Evolutionary conservation across 1,140 invertebrate species (phyloP).

Genomic region (Papilio aristodemus): DNA sequence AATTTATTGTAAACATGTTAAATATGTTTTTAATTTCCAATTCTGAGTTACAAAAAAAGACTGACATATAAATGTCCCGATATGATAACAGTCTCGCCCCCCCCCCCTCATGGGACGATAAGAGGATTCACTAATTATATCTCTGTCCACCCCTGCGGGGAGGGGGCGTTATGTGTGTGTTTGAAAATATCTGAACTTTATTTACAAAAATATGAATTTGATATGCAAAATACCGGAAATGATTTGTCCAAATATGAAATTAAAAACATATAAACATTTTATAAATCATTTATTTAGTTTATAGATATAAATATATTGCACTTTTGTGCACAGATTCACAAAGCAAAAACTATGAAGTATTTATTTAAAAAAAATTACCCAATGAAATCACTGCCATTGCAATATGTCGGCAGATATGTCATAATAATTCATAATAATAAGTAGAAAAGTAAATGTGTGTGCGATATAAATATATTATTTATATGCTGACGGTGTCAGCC

Average conservation of each 20-base stretch:
- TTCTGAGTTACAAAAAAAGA: too few relatives aligned
- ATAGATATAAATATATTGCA: not conserved
- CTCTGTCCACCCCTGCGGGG: too few relatives aligned
- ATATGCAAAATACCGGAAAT: too few relatives aligned
- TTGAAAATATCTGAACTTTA: too few relatives aligned
- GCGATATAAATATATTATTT: not conserved
- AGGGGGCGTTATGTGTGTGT: too few relatives aligned
- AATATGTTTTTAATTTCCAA: too few relatives aligned
- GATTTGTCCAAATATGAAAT: conserved; percentile 1
- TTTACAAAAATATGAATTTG: too few relatives aligned
- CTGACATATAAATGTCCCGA: too few relatives aligned
- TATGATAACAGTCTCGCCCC: too few relatives aligned
- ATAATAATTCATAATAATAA: conserved; percentile 9
- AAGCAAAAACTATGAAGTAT: not conserved
- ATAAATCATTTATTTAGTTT: not conserved
- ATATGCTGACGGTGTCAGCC: not conserved
- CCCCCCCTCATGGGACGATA: too few relatives aligned
- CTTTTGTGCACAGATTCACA: not conserved
- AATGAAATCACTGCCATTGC: not conserved
- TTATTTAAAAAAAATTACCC: not conserved
- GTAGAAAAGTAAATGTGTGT: not conserved
- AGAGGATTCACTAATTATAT: too few relatives aligned
- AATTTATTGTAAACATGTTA: too few relatives aligned
- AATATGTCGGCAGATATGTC: not conserved
- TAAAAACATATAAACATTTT: not conserved